Evolutionary conservation across 92 coral and sea anemone species (phyloP).

Genomic region (Parazoanthus swiftii): DNA sequence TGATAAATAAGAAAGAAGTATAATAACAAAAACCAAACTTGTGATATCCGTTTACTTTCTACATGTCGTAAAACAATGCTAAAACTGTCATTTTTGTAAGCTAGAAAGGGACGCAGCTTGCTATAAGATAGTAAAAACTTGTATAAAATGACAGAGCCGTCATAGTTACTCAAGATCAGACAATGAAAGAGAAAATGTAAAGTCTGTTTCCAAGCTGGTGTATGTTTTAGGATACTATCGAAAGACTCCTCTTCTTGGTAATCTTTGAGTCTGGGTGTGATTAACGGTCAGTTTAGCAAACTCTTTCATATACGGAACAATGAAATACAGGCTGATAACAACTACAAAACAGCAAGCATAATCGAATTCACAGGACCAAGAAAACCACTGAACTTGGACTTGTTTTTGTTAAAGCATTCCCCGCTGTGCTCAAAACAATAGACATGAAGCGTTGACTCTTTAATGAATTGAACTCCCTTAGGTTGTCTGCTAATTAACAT

Average conservation of each 20-base stretch:
- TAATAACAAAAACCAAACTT: background rate
- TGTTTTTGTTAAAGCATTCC: constrained; percentile 22
- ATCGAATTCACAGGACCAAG: background rate
- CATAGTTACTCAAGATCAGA: background rate
- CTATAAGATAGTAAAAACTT: too few relatives aligned
- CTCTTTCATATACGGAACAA: too few relatives aligned
- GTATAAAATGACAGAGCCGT: background rate
- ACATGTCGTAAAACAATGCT: too few relatives aligned
- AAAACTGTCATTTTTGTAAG: too few relatives aligned
- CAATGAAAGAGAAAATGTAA: background rate
- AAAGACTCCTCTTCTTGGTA: background rate
- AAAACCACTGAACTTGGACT: constrained; percentile 12
- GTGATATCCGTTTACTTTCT: background rate
- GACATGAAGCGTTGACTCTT: constrained; percentile 18
- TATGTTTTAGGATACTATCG: too few relatives aligned
- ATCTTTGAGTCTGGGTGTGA: background rate
- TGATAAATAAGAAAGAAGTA: background rate
- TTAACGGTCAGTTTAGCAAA: background rate
- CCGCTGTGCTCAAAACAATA: constrained; percentile 31
- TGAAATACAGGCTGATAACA: background rate
- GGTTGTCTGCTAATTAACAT: constrained; percentile 21
- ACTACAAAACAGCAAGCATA: background rate
- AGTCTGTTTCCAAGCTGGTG: background rate
- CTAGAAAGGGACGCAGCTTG: too few relatives aligned
- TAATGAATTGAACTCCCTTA: constrained; percentile 20